Evolutionary conservation across 2,888 invertebrate species (phyloP), one percentile per base, ranked within the genome.

Genomic region (Apamea anceps): DNA sequence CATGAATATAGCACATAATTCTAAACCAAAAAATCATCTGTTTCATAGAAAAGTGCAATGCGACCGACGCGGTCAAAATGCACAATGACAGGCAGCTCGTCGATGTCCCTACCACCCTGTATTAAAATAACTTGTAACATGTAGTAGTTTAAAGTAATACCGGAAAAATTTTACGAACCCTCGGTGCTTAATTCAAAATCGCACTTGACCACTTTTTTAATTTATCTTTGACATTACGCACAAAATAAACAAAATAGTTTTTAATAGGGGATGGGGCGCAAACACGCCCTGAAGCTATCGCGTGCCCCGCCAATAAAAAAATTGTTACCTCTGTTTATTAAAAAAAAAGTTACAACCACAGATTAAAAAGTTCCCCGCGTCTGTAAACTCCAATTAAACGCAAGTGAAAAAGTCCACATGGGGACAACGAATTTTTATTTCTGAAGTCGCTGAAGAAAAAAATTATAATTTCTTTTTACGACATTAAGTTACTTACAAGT

Each of bases 401-500:
- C 87, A 78, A 89, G 89, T 85, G 88, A 89, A 89, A 86, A 89
- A 89, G 74, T 88, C 81, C 89, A 89, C 85, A 85, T 89, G 85
- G 89, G 85, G 89, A 89, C 87, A 83, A 83, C 80, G 83, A 84
- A 82, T 85, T 88, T 89, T 88, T 89, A 89, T 89, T 89, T 89
- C 82, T 83, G 62, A 84, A 89, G 79, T 87, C 79, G 73, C 81
- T 80, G 67, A 78, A 82, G 85, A 85, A 80, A 88, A 87, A 89
- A 89, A 85, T 75, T 89, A 70, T 90, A 90, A 89, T 89, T 88
- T 89, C 84, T 87, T 89, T 89, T 89, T 89, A 89, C 85, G 90
- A 86, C 81, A 86, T 90, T 89, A 87, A 89, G 85, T 88, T 85
- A 84, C 87, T 91, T 88, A 80, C 82, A 89, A 87, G 82, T 84